A percentile compares a stretch with the other conserved stretches of the same genome.
phyloP scores from a whole-genome alignment of 1,140 invertebrate genomes.

The Drosophila truncata region DNA sequence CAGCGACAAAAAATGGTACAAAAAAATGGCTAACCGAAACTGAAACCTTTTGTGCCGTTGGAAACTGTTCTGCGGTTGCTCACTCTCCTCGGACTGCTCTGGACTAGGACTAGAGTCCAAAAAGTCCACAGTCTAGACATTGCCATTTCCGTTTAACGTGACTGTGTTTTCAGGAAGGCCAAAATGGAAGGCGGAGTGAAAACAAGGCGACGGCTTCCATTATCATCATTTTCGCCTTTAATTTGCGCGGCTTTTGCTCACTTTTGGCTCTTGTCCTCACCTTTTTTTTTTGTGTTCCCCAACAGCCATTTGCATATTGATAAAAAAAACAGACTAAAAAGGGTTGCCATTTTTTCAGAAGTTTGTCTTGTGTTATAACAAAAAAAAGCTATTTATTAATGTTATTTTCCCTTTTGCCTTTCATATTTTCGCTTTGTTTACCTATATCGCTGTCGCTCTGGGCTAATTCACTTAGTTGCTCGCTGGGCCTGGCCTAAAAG shows the following conservation, averaged over 20 bases:
- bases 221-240: conserved; percentile 58
- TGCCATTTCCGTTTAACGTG: conserved; percentile 82
- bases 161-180: conserved; percentile 49
- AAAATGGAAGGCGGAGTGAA: conserved; percentile 21
- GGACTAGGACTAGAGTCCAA: conserved; percentile 32
- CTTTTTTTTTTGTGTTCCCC: conserved; percentile 9
- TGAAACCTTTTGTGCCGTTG: conserved; percentile 68
- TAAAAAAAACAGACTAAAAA: conserved; percentile 17
- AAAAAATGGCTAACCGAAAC: conserved; percentile 47
- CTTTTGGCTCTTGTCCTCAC: conserved; percentile 53
- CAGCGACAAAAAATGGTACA: not conserved
- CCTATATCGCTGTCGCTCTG: conserved; percentile 24
- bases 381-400: conserved; percentile 40
- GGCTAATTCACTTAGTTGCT: conserved; percentile 54
- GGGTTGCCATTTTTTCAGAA: conserved; percentile 18
- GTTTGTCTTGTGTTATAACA: conserved; percentile 15
- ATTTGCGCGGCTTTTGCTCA: conserved; percentile 61
- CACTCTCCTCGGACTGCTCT: conserved; percentile 8
- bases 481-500: conserved; percentile 33
- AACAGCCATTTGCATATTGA: conserved; percentile 64
- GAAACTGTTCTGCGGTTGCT: conserved; percentile 68
- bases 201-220: conserved; percentile 44
- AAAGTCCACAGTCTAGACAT: conserved; percentile 78
- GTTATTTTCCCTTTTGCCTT: conserved; percentile 23
- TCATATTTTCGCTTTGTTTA: conserved; percentile 18